These are phyloP conservation scores for Channa striata DNA, from an alignment of 2,797 vertebrate species.

Conservation along the genomic window DNA sequence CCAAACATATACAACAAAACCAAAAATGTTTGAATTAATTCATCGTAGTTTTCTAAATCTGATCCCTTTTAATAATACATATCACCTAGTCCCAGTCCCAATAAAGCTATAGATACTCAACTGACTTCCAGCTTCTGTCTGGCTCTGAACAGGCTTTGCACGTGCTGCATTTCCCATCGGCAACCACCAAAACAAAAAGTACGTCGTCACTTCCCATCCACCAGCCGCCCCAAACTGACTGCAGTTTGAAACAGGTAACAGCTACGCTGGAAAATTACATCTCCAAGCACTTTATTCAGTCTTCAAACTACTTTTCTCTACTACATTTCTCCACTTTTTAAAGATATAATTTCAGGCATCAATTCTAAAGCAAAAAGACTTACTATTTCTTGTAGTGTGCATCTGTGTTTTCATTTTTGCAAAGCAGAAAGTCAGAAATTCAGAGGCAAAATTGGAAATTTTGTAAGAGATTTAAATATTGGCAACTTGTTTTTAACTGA, in stretches of 20 bases:
- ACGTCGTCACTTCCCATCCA: slow-evolving; percentile 5
- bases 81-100: slow-evolving; percentile 55
- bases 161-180: slow-evolving; percentile 46
- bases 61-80: slow-evolving; percentile 73
- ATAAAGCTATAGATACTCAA: slow-evolving; percentile 69
- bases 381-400: neutral
- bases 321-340: too few species aligned
- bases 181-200: slow-evolving; percentile 45
- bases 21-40: slow-evolving; percentile 65
- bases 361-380: too few species aligned
- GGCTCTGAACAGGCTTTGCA: slow-evolving; percentile 28
- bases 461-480: slow-evolving; percentile 69
- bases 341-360: too few species aligned
- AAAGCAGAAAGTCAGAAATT: slow-evolving; percentile 37
- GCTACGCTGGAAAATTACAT: neutral
- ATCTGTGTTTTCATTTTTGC: slow-evolving; percentile 16
- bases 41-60: slow-evolving; percentile 56
- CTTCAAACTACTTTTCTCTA: neutral
- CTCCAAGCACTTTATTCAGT: neutral
- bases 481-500: slow-evolving; percentile 57
- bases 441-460: slow-evolving; percentile 26
- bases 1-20: slow-evolving; percentile 81
- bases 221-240: slow-evolving; percentile 16
- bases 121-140: slow-evolving; percentile 35
- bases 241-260: slow-evolving; percentile 37